Conservation (phyloP, 1,140 invertebrate genomes). For the Penaeus vannamei region DNA sequence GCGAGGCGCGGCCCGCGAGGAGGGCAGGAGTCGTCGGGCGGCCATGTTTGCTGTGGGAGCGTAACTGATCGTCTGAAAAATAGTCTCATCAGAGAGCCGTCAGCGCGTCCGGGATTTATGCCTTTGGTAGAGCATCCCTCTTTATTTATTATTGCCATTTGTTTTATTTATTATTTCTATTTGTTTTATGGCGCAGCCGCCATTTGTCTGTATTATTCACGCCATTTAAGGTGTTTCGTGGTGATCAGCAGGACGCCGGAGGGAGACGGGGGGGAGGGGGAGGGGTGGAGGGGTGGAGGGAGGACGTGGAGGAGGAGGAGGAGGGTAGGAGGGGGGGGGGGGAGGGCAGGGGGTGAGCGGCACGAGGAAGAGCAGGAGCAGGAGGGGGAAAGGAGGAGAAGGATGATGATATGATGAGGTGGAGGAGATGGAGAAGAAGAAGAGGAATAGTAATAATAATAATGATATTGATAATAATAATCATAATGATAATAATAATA, state of each 20-base stretch:
- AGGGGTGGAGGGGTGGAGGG: neutral
- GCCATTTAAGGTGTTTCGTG: constrained; percentile 44
- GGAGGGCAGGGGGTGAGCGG: neutral
- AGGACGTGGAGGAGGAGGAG: neutral
- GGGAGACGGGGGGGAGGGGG: neutral
- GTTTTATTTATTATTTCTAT: constrained; percentile 62
- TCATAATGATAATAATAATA: no score
- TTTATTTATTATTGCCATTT: constrained; percentile 63
- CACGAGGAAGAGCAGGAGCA: no score
- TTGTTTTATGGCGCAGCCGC: constrained; percentile 55
- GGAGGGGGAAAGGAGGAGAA: no score
- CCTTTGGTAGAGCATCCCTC: neutral
- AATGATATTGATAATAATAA: no score
- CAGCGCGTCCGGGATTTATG: constrained; percentile 39
- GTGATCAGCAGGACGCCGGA: constrained; percentile 22
- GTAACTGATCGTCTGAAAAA: constrained; percentile 61
- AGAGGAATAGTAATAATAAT: no score
- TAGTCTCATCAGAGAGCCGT: constrained; percentile 35
- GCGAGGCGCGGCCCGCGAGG: no score
- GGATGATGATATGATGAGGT: no score
- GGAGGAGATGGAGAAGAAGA: no score
- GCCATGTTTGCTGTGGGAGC: constrained; percentile 10
- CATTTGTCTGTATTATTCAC: constrained; percentile 60
- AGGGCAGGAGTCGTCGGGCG: neutral
- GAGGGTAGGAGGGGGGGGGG: no score